Conservation (phyloP, 2,113 vertebrate genomes). For the Mormyrus iriodes region DNA sequence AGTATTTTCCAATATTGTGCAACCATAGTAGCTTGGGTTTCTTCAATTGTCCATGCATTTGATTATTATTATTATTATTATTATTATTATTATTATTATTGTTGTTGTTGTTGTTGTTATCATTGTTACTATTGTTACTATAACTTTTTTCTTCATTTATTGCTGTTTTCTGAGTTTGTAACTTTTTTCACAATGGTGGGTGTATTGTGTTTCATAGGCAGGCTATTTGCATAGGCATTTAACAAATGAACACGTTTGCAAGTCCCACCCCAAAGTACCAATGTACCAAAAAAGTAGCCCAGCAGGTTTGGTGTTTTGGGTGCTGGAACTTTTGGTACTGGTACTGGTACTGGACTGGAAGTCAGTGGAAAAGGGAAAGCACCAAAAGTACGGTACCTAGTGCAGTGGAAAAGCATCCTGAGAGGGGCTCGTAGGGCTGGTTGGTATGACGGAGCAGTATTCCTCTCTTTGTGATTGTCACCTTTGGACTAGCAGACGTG, state of each 20-base stretch:
- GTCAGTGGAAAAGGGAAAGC: background rate
- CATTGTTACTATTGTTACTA: background rate
- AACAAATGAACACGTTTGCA: background rate
- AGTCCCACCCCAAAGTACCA: background rate
- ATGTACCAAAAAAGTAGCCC: background rate
- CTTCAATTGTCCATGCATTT: background rate
- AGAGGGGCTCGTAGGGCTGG: background rate
- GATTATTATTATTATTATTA: background rate
- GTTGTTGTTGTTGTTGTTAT: too few relatives aligned
- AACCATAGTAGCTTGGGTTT: background rate
- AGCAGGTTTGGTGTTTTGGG: background rate
- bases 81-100: background rate
- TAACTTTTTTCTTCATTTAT: background rate
- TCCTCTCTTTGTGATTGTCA: background rate
- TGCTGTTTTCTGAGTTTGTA: background rate
- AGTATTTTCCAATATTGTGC: background rate
- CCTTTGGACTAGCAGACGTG: background rate
- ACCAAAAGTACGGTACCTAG: background rate
- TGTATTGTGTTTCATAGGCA: background rate
- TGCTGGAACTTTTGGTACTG: background rate
- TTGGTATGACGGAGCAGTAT: background rate
- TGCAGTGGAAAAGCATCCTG: background rate
- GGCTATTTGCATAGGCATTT: background rate
- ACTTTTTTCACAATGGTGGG: background rate
- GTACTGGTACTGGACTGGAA: background rate